phyloP scores from a whole-genome alignment of 2,888 invertebrate genomes.

The Acronicta alni region DNA sequence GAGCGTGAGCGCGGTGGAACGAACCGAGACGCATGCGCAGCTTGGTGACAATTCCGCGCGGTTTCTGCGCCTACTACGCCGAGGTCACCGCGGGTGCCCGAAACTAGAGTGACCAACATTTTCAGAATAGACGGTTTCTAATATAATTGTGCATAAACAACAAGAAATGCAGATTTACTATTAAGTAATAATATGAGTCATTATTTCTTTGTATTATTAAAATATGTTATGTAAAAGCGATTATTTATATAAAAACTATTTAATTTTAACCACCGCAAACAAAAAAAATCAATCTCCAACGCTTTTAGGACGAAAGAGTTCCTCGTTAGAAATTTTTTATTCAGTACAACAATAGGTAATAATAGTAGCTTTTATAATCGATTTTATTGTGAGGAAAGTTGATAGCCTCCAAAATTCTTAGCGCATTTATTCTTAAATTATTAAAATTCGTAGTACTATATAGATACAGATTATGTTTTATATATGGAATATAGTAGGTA shows the following conservation, averaged over 20 bases:
- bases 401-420: slow-evolving; percentile 18
- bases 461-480: no score
- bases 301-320: slow-evolving; percentile 20
- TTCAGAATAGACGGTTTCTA: neutral
- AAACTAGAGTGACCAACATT: slow-evolving; percentile 62
- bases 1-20: slow-evolving; percentile 78
- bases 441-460: no score
- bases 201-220: neutral
- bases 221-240: slow-evolving; percentile 10
- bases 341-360: slow-evolving; percentile 23
- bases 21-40: slow-evolving; percentile 78
- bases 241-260: slow-evolving; percentile 3
- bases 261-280: slow-evolving; percentile 3
- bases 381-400: slow-evolving; percentile 21
- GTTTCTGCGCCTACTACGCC: slow-evolving; percentile 77
- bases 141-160: no score
- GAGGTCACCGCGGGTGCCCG: slow-evolving; percentile 71
- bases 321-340: slow-evolving; percentile 21
- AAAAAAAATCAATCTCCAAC: slow-evolving; percentile 30
- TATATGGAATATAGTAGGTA: no score
- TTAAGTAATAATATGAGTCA: neutral
- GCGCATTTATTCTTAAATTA: no score
- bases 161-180: no score
- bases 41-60: slow-evolving; percentile 76
- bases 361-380: slow-evolving; percentile 18